Conservation (phyloP, 2,113 vertebrate genomes). For the Cyanoramphus novaezelandiae region DNA sequence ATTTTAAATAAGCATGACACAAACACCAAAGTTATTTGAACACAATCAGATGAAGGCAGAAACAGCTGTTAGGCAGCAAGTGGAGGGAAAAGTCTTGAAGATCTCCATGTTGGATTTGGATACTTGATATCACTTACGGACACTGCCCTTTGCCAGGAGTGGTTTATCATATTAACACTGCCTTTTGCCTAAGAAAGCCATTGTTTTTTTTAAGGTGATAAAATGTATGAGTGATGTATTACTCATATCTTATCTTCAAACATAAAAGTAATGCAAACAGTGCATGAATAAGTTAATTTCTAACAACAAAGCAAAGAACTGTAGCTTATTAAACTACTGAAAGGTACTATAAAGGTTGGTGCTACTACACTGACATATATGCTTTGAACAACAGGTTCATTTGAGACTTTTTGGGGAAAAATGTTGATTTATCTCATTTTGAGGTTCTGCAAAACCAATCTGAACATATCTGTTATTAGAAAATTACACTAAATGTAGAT, state of each 20-base stretch:
- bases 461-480: neutral
- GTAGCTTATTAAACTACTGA: neutral
- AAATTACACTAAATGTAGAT: neutral
- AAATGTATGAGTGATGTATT: neutral
- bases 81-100: neutral
- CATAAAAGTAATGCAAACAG: neutral
- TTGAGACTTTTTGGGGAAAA: neutral
- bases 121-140: neutral
- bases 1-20: neutral
- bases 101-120: neutral
- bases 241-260: neutral
- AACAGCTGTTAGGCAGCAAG: neutral
- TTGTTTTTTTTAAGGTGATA: neutral
- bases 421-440: neutral
- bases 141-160: neutral
- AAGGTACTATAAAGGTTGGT: neutral
- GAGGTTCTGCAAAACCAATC: neutral
- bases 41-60: neutral
- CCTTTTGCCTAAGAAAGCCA: neutral
- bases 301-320: neutral
- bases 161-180: neutral
- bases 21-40: neutral
- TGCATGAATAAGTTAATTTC: neutral
- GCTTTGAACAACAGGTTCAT: neutral
- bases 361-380: neutral